Conservation (phyloP, 2,113 vertebrate genomes). For the Indicator maculatus region DNA sequence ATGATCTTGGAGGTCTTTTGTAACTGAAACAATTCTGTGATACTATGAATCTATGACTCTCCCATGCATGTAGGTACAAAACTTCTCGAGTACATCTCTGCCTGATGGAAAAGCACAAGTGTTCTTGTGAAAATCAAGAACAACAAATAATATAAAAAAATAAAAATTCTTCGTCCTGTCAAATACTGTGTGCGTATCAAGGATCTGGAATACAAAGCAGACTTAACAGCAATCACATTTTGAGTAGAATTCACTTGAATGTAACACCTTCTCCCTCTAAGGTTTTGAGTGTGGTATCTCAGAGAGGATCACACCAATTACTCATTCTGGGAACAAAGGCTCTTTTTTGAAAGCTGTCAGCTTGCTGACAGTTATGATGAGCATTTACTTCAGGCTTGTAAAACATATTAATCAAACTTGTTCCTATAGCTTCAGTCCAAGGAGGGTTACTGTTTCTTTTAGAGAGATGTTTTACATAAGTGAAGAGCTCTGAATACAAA, state of each 20-base stretch:
- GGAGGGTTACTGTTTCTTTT: conserved; percentile 70
- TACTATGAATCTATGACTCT: not conserved
- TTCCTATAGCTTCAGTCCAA: conserved; percentile 71
- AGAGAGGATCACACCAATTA: conserved; percentile 74
- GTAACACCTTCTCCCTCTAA: conserved; percentile 65
- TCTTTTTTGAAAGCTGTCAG: conserved; percentile 75
- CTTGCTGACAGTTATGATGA: conserved; percentile 77
- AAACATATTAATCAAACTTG: conserved; percentile 80
- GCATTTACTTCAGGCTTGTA: conserved; percentile 77
- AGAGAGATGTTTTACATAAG: conserved; percentile 64
- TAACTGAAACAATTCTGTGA: no score
- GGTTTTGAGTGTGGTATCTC: conserved; percentile 68
- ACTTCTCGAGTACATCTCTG: not conserved
- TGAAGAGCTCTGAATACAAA: conserved; percentile 8
- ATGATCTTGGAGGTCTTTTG: no score
- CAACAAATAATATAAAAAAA: not conserved
- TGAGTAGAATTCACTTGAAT: conserved; percentile 62
- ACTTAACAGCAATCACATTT: conserved; percentile 54
- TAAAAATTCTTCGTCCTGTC: conserved; percentile 8
- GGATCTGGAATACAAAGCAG: conserved; percentile 30
- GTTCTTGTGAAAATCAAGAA: conserved; percentile 23
- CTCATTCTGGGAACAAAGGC: conserved; percentile 75
- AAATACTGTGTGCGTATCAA: conserved; percentile 17
- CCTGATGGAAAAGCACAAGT: conserved; percentile 28
- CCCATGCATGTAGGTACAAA: not conserved